phyloP scores from a whole-genome alignment of 2,888 invertebrate genomes.

The Imbricaverruca yamaguchii region DNA sequence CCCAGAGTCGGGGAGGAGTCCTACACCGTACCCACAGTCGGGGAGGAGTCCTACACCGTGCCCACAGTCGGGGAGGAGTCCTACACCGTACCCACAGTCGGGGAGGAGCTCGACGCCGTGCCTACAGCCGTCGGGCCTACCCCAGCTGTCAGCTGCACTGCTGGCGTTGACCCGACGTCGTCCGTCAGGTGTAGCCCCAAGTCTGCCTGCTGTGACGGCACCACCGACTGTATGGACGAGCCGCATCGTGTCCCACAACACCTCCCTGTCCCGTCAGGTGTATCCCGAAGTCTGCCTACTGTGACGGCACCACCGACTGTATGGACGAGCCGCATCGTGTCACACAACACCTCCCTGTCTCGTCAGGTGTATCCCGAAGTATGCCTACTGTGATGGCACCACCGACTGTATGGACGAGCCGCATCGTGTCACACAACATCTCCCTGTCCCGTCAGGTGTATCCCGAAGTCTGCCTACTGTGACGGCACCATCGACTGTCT shows the following conservation, averaged over 20 bases:
- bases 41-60: too few species aligned
- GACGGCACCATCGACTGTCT: slow-evolving; percentile 63
- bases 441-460: slow-evolving; percentile 25
- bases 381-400: slow-evolving; percentile 57
- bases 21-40: too few species aligned
- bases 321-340: slow-evolving; percentile 48
- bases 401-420: slow-evolving; percentile 61
- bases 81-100: too few species aligned
- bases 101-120: too few species aligned
- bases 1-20: too few species aligned
- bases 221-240: slow-evolving; percentile 61
- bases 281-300: slow-evolving; percentile 44
- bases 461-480: slow-evolving; percentile 47
- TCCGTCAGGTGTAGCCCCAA: slow-evolving; percentile 3
- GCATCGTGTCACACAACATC: slow-evolving; percentile 33
- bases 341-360: slow-evolving; percentile 27
- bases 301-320: slow-evolving; percentile 65
- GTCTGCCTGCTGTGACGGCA: slow-evolving; percentile 56
- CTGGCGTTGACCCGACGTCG: neutral
- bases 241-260: slow-evolving; percentile 35
- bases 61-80: too few species aligned
- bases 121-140: too few species aligned
- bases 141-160: too few species aligned
- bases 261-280: slow-evolving; percentile 25
- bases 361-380: neutral